phyloP scores from a whole-genome alignment of 2,888 invertebrate species.

The Lasioglossum malachurum region DNA sequence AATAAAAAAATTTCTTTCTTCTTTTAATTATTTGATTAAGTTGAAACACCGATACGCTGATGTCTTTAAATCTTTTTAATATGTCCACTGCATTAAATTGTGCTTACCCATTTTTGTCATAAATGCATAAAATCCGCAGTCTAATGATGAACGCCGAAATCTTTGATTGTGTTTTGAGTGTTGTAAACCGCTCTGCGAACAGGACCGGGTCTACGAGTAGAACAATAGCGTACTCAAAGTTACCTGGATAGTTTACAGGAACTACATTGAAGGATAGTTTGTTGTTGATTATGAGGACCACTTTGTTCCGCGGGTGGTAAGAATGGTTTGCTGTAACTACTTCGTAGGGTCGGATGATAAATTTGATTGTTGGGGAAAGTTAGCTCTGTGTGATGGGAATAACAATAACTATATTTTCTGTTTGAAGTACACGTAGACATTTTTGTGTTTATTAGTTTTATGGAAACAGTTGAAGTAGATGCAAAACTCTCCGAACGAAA shows the following conservation, averaged over 20 bases:
- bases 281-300: neutral
- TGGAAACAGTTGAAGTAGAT: neutral
- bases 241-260: neutral
- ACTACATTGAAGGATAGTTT: neutral
- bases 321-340: neutral
- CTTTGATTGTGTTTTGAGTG: no score
- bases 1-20: no score
- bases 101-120: no score
- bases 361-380: neutral
- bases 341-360: neutral
- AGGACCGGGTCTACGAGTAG: neutral
- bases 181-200: neutral
- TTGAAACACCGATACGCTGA: no score
- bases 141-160: neutral
- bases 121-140: no score
- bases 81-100: no score
- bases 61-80: no score
- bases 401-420: neutral
- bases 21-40: no score
- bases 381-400: neutral
- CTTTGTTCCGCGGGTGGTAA: neutral
- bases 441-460: neutral
- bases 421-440: neutral
- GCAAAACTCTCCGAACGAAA: neutral
- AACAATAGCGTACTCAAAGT: neutral